These are phyloP conservation scores for Dendrophyllia cribrosa DNA, from an alignment of 64 coral and sea anemone genomes.

Conservation along the genomic window DNA sequence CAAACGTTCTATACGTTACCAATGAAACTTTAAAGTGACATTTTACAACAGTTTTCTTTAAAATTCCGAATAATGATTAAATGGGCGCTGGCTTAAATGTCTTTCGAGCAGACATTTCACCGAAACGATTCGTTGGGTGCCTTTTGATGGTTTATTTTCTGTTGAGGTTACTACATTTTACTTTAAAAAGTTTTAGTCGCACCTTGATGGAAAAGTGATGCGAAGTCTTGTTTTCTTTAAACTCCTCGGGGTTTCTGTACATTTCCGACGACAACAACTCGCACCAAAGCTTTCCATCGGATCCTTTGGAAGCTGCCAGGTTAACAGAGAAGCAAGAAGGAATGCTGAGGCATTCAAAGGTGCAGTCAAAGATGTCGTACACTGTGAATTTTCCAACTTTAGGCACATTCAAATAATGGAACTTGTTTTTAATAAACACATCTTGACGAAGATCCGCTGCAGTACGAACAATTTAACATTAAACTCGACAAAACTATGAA, in stretches of 20 bases:
- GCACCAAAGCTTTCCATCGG: slow-evolving; percentile 2
- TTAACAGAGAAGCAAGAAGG: background rate
- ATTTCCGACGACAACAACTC: background rate
- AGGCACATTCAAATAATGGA: background rate
- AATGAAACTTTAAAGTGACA: too few relatives aligned
- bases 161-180: background rate
- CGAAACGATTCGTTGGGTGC: too few relatives aligned
- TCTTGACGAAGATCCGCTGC: background rate
- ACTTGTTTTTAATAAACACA: background rate
- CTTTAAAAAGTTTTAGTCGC: background rate
- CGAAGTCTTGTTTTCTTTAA: background rate
- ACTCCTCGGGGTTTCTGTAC: background rate
- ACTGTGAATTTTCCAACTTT: background rate
- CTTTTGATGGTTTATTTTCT: too few relatives aligned
- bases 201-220: slow-evolving; percentile 8
- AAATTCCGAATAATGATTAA: too few relatives aligned
- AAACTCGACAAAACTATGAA: too few relatives aligned
- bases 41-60: too few relatives aligned
- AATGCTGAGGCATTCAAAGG: background rate
- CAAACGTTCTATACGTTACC: too few relatives aligned
- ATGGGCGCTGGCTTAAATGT: too few relatives aligned
- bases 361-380: background rate
- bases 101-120: too few relatives aligned
- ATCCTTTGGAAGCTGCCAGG: background rate
- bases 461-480: too few relatives aligned